Conservation (phyloP, 2,113 vertebrate species). For the Ceratotherium simum region DNA sequence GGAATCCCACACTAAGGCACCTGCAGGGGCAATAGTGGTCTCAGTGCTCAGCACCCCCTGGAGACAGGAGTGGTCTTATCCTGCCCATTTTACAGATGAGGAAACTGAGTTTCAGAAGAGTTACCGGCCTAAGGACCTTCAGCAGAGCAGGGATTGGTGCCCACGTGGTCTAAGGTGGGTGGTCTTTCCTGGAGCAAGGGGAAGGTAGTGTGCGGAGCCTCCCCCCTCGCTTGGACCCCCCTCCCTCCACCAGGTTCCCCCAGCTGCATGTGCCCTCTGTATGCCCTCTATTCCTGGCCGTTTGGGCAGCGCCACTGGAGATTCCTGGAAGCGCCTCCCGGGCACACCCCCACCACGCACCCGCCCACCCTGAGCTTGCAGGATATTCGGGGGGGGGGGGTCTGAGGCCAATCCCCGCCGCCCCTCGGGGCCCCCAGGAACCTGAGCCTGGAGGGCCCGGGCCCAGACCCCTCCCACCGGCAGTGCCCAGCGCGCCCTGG, state of each 20-base stretch:
- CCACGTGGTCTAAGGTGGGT: not conserved
- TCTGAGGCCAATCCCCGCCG: fast-evolving
- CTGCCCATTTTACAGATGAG: not conserved
- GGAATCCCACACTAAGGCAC: not conserved
- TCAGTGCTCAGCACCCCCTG: not conserved
- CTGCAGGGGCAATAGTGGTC: not conserved
- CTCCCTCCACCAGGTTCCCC: fast-evolving
- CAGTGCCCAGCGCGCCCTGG: fast-evolving
- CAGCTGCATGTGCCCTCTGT: not conserved
- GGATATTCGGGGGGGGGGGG: not conserved
- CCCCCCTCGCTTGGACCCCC: not conserved
- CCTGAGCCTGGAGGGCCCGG: not conserved
- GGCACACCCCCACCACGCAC: not conserved
- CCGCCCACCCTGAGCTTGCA: not conserved
- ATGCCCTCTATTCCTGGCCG: not conserved
- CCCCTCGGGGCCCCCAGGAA: not conserved
- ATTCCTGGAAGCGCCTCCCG: constrained; percentile 1
- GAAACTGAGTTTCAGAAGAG: not conserved
- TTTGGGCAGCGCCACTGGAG: not conserved
- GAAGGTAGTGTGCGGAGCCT: no score
- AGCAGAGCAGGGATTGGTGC: not conserved
- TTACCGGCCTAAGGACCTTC: not conserved
- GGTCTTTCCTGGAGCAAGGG: not conserved
- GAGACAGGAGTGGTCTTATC: not conserved
- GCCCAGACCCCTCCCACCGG: fast-evolving